Evolutionary conservation across 2,797 vertebrate species (phyloP).

Genomic region (Hippocampus kuda): DNA sequence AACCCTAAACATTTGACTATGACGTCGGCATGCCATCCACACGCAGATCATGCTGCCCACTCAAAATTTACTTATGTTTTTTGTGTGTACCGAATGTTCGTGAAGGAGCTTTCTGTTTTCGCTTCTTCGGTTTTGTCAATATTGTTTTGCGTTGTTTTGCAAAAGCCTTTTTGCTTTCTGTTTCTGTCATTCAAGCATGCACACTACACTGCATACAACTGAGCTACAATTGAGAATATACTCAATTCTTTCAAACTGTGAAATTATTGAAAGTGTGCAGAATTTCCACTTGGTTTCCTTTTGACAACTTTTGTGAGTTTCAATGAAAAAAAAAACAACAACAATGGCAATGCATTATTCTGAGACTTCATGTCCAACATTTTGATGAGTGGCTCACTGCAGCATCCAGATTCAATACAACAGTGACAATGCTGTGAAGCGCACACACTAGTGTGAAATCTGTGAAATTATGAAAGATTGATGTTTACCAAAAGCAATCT

Average conservation of each 20-base stretch:
- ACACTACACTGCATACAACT: background rate
- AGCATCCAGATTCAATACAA: slow-evolving; percentile 28
- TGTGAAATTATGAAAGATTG: slow-evolving; percentile 43
- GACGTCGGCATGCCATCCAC: no score
- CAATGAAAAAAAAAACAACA: background rate
- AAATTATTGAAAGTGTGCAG: background rate
- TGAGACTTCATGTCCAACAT: background rate
- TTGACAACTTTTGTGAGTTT: background rate
- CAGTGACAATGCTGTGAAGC: slow-evolving; percentile 31
- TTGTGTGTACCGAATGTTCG: no score
- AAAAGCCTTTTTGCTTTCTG: background rate
- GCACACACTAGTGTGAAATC: slow-evolving; percentile 26
- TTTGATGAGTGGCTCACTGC: slow-evolving; percentile 11
- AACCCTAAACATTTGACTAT: background rate
- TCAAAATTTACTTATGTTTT: no score
- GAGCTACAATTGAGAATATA: background rate
- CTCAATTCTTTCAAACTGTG: background rate
- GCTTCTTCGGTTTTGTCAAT: no score
- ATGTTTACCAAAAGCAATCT: slow-evolving; percentile 53
- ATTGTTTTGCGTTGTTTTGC: background rate
- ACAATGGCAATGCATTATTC: background rate
- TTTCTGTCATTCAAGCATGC: background rate
- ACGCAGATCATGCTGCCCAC: background rate
- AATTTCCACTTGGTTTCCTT: background rate
- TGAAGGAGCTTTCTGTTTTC: background rate